Base-by-base conservation (phyloP, 2,888 invertebrate genomes). In the Tanypteryx hageni region DNA sequence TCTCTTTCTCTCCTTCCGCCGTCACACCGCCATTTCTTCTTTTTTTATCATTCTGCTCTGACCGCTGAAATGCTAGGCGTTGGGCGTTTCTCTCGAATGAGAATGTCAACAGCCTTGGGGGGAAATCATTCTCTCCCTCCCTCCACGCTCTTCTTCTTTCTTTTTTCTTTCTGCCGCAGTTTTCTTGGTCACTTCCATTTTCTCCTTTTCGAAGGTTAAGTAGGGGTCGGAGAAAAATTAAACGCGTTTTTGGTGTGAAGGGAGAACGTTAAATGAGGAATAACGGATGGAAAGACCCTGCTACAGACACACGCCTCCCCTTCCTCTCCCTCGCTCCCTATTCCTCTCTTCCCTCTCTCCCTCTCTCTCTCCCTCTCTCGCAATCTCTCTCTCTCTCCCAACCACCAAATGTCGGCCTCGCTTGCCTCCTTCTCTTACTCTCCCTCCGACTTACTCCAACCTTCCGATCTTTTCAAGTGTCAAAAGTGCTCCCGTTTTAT, bases 71-170 rank as follows among this genome's bases (percentile, higher is more conserved):
- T 22, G 68, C 9, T 68, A 9, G 22, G 76, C 18, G 22, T 76
- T 27, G 76, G 76, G 27, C 76, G 76, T 27, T 27, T 68, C 68
- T 68, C 22, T 68, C 27, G 76, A 68, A 68, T 68, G 22, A 68
- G 68, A 76, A 27, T 76, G 76, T 76, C 76, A 76, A 76, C 76
- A 76, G 76, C 76, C 76, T 76, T 76, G 22, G 22, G 68, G 68
- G 10, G 27, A 27, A 27, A 27, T 76, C 76, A 76, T 76, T 27
- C 18, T 18, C n/a, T 9, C 18, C 68, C n/a, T 9, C 64, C 8
- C 64, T 44, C 44, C 22, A 8, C 27, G 22, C 22, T 13, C 27
- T 27, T 76, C 11, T 76, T 44, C 5, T 68, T 76, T 64, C 16
- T 68, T n/a, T 68, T n/a, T 64, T 14, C 64, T 64, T 14, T 9